Evolutionary conservation across 2,888 invertebrate species (phyloP).

Genomic region (Dysmachus trigonus): DNA sequence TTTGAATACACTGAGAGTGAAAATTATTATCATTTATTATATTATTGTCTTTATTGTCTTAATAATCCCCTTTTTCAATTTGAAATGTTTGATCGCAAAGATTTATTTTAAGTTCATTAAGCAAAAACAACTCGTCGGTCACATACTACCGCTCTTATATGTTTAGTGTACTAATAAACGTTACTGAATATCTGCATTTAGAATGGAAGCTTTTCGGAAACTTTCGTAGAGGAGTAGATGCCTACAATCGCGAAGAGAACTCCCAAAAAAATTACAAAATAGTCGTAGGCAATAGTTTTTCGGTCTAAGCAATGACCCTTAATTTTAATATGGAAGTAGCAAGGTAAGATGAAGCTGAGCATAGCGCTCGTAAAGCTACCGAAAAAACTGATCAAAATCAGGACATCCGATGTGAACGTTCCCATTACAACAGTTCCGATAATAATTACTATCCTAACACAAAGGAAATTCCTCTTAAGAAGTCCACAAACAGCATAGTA

Average conservation of each 20-base stretch:
- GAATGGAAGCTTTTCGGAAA: conserved; percentile 89
- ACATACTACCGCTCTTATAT: background rate
- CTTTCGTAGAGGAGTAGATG: conserved; percentile 92
- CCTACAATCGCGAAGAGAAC: conserved; percentile 92
- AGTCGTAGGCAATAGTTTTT: conserved; percentile 83
- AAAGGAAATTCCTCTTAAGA: conserved; percentile 90
- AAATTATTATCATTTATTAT: conserved; percentile 7
- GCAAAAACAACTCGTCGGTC: background rate
- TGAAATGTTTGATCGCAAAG: conserved; percentile 8
- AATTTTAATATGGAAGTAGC: conserved; percentile 95
- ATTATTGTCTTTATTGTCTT: background rate
- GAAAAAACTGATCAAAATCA: conserved; percentile 98
- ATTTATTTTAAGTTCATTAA: background rate
- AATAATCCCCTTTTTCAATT: no score
- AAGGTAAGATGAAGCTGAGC: conserved; percentile 99
- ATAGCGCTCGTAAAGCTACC: conserved; percentile 99
- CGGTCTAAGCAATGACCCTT: conserved; percentile 85
- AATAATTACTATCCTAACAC: conserved; percentile 87
- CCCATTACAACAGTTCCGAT: conserved; percentile 94
- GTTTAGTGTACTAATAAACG: background rate
- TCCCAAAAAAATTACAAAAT: conserved; percentile 92
- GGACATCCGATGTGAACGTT: conserved; percentile 97
- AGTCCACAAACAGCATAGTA: conserved; percentile 98
- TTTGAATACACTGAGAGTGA: conserved; percentile 38
- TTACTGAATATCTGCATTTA: conserved; percentile 64